Evolutionary conservation across 2,888 invertebrate species (phyloP).

Genomic region (Blastobasis adustella): DNA sequence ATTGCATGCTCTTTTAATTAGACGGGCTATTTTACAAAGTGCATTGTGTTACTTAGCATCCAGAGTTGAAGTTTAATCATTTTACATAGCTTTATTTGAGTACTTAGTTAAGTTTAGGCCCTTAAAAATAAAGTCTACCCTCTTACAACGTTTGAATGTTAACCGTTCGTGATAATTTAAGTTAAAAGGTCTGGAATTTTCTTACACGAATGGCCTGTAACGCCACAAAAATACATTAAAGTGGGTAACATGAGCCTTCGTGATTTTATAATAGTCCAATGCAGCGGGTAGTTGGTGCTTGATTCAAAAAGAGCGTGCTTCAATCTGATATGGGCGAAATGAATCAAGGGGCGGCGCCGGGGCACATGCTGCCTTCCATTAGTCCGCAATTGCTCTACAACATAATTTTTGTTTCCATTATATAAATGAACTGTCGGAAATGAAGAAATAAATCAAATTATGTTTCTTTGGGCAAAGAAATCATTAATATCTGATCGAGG

Average conservation of each 20-base stretch:
- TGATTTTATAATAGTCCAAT: constrained; percentile 26
- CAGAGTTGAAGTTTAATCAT: no score
- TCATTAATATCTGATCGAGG: constrained; percentile 24
- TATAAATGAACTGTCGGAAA: constrained; percentile 48
- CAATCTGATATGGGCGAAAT: constrained; percentile 42
- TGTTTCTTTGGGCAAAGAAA: constrained; percentile 30
- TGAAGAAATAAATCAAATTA: constrained; percentile 47
- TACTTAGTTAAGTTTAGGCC: no score
- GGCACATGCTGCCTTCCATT: constrained; percentile 32
- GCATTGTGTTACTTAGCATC: no score
- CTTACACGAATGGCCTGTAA: background rate
- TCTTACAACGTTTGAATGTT: background rate
- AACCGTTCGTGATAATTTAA: no score
- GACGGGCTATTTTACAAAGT: no score
- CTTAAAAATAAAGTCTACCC: background rate
- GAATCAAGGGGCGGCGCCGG: constrained; percentile 29
- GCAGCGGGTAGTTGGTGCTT: constrained; percentile 21
- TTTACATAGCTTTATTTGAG: no score
- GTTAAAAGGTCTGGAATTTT: background rate
- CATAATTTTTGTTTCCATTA: constrained; percentile 49
- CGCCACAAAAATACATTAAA: constrained; percentile 19
- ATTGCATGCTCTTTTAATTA: no score
- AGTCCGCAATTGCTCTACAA: constrained; percentile 39
- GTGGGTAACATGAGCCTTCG: constrained; percentile 22
- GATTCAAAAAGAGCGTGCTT: constrained; percentile 54